Conservation (phyloP, 2,888 invertebrate species). For the Heteromyza rotundicornis region DNA sequence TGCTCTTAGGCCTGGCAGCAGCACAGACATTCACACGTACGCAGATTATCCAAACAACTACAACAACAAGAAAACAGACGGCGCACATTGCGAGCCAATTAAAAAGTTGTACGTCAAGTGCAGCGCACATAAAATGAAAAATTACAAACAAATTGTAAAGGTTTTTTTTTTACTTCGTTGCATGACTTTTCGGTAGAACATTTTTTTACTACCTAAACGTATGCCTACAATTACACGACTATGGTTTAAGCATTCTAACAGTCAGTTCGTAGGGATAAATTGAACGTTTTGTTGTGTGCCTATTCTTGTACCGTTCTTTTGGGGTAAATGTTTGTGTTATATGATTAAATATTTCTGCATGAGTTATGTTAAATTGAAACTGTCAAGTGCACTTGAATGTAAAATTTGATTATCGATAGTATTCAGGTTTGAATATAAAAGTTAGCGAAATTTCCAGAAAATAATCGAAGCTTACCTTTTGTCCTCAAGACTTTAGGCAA, state of each 20-base stretch:
- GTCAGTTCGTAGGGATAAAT: not conserved
- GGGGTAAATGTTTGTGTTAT: not conserved
- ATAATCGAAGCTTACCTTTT: too few relatives aligned
- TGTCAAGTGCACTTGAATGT: not conserved
- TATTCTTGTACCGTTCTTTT: not conserved
- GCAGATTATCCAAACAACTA: not conserved
- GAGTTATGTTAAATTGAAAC: not conserved
- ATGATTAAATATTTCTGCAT: not conserved
- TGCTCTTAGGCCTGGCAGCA: not conserved
- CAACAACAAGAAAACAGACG: not conserved
- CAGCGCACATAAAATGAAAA: conserved; percentile 7
- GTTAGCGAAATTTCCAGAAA: too few relatives aligned
- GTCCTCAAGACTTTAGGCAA: too few relatives aligned
- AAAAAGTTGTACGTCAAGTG: conserved; percentile 16
- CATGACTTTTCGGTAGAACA: not conserved
- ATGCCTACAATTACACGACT: too few relatives aligned
- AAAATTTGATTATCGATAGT: not conserved
- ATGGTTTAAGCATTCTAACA: too few relatives aligned
- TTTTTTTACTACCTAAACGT: not conserved
- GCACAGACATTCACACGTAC: not conserved
- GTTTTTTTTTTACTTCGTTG: not conserved
- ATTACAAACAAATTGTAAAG: conserved; percentile 1
- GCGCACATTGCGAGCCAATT: conserved; percentile 3
- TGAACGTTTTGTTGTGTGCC: not conserved
- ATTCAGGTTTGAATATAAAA: too few relatives aligned